A percentile compares a stretch with the other conserved stretches of the same genome.
phyloP scores from a whole-genome alignment of 2,113 vertebrate genomes.

The Myotis davidii region DNA sequence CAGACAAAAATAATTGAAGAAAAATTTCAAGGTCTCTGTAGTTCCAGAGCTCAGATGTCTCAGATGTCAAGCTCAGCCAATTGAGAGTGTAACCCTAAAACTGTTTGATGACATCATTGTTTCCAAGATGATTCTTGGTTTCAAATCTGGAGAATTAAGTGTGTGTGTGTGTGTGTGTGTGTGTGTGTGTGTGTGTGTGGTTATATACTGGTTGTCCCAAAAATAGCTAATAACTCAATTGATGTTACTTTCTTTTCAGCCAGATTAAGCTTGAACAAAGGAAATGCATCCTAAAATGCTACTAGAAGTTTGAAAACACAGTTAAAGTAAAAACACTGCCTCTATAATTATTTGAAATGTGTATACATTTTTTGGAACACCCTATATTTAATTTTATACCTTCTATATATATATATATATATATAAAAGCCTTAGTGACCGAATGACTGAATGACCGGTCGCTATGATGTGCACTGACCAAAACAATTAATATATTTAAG shows the following conservation, averaged over 20 bases:
- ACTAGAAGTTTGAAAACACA: too few species aligned
- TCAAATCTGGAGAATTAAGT: neutral
- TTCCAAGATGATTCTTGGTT: neutral
- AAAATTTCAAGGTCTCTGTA: neutral
- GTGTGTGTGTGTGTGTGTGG: too few species aligned
- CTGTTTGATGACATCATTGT: neutral
- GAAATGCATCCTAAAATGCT: too few species aligned
- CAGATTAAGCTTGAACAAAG: too few species aligned
- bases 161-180: neutral
- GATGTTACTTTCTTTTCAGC: too few species aligned
- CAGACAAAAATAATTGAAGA: neutral
- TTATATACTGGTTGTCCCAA: too few species aligned
- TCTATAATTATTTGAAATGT: neutral
- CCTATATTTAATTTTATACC: too few species aligned
- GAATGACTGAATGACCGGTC: fast-evolving
- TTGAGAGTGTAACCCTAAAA: neutral
- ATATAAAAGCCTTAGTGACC: too few species aligned
- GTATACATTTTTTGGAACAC: neutral
- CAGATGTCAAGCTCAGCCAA: neutral
- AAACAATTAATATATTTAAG: neutral
- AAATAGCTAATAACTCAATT: too few species aligned
- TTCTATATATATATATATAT: too few species aligned
- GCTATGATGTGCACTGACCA: too few species aligned
- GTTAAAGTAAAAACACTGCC: too few species aligned
- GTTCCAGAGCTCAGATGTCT: neutral